phyloP scores from a whole-genome alignment of 2,888 invertebrate genomes.

The Pherbina coryleti region DNA sequence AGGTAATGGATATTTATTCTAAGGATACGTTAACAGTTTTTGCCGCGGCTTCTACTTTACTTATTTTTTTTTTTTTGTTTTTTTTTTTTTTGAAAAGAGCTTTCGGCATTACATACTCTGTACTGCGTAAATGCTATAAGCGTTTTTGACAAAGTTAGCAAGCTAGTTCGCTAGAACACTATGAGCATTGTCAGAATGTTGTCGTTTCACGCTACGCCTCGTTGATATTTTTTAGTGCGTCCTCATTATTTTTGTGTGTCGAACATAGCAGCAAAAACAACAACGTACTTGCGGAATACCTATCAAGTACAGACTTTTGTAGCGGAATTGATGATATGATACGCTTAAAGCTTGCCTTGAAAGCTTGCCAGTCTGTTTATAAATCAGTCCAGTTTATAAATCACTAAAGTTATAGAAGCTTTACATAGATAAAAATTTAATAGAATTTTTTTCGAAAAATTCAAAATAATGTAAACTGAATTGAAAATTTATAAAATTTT shows the following conservation, averaged over 20 bases:
- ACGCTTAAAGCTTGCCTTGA: too few relatives aligned
- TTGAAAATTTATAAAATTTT: too few relatives aligned
- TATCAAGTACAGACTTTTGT: too few relatives aligned
- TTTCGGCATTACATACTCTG: not conserved
- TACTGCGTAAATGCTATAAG: not conserved
- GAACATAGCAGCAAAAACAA: too few relatives aligned
- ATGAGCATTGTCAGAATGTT: too few relatives aligned
- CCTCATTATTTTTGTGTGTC: too few relatives aligned
- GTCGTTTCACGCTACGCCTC: too few relatives aligned
- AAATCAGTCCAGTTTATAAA: not conserved
- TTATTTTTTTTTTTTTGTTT: not conserved
- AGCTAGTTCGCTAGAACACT: too few relatives aligned
- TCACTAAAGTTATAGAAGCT: not conserved
- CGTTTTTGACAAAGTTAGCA: not conserved
- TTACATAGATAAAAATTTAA: not conserved
- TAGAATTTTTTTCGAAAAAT: not conserved
- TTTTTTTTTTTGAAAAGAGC: not conserved
- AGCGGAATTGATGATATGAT: too few relatives aligned
- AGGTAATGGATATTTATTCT: constrained; percentile 65
- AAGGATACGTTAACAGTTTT: constrained; percentile 29
- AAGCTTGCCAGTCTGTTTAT: not conserved
- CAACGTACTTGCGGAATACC: too few relatives aligned
- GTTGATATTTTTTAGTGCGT: too few relatives aligned
- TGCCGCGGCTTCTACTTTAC: not conserved
- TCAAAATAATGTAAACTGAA: too few relatives aligned